These are phyloP conservation scores for Sminthurinus aureus DNA, from an alignment of 2,888 invertebrate genomes.

Conservation along the genomic window DNA sequence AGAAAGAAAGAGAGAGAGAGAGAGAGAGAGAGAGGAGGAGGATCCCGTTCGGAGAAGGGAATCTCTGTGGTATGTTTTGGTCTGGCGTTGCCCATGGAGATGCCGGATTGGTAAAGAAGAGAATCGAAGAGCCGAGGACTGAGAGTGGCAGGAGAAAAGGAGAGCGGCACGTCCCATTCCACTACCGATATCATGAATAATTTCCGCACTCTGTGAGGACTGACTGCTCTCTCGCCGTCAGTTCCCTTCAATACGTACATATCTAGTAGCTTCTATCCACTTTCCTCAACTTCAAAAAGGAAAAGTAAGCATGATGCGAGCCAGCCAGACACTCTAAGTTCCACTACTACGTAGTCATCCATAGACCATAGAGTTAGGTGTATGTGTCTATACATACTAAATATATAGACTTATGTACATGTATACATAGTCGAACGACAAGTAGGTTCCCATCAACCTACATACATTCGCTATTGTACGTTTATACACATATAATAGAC, in stretches of 20 bases:
- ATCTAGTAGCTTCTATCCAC: conserved; percentile 27
- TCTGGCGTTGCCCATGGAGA: conserved; percentile 48
- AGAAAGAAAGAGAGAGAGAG: conserved; percentile 35
- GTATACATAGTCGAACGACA: conserved; percentile 1
- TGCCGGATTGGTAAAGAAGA: conserved; percentile 42
- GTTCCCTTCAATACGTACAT: conserved; percentile 13
- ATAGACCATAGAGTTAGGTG: not conserved
- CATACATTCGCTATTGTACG: not conserved
- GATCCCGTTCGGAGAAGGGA: conserved; percentile 41
- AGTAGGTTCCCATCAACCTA: not conserved
- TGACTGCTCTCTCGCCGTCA: conserved; percentile 29
- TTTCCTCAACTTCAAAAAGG: conserved; percentile 22
- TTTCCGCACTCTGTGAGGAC: conserved; percentile 42
- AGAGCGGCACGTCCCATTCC: conserved; percentile 50
- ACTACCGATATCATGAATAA: conserved; percentile 51
- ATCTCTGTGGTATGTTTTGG: conserved; percentile 45
- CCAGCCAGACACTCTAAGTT: not conserved
- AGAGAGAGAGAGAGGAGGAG: conserved; percentile 30
- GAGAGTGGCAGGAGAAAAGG: conserved; percentile 39
- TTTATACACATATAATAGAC: conserved; percentile 1
- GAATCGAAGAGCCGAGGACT: conserved; percentile 29
- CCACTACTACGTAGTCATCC: not conserved
- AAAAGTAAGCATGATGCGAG: not conserved
- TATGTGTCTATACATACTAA: conserved; percentile 16
- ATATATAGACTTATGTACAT: conserved; percentile 17